Evolutionary conservation across 2,113 vertebrate species (phyloP).

Genomic region (Miniopterus natalensis): DNA sequence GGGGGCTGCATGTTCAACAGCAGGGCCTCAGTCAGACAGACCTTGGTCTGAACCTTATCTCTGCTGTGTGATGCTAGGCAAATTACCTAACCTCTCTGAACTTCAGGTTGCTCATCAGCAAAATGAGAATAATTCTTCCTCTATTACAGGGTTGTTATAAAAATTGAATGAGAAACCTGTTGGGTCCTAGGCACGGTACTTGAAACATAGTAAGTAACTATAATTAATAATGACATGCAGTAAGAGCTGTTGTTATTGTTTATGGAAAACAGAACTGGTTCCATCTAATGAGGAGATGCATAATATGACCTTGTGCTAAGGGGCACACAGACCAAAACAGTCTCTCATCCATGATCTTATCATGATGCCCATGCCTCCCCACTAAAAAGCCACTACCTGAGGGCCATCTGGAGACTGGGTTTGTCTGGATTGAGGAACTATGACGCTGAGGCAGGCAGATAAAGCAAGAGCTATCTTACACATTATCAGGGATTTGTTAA

Average conservation of each 20-base stretch:
- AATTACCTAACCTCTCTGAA: background rate
- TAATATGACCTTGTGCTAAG: background rate
- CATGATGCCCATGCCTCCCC: background rate
- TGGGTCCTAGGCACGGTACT: background rate
- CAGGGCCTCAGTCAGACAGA: background rate
- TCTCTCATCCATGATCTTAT: conserved; percentile 28
- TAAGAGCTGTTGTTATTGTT: background rate
- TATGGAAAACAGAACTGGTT: background rate
- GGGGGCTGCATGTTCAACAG: background rate
- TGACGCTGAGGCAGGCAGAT: background rate
- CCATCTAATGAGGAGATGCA: background rate
- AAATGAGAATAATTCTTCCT: background rate
- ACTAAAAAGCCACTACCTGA: background rate
- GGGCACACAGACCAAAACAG: conserved; percentile 3
- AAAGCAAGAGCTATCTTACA: background rate
- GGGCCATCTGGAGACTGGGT: background rate
- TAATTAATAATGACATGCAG: background rate
- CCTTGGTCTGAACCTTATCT: background rate
- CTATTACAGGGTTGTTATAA: background rate
- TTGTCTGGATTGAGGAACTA: conserved; percentile 35
- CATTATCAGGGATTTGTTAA: conserved; percentile 24
- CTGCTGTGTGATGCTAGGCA: background rate
- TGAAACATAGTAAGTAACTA: background rate
- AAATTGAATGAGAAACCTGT: background rate
- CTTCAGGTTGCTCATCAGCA: background rate